Conservation (phyloP, 2,113 vertebrate species). For the Uropsilus gracilis region DNA sequence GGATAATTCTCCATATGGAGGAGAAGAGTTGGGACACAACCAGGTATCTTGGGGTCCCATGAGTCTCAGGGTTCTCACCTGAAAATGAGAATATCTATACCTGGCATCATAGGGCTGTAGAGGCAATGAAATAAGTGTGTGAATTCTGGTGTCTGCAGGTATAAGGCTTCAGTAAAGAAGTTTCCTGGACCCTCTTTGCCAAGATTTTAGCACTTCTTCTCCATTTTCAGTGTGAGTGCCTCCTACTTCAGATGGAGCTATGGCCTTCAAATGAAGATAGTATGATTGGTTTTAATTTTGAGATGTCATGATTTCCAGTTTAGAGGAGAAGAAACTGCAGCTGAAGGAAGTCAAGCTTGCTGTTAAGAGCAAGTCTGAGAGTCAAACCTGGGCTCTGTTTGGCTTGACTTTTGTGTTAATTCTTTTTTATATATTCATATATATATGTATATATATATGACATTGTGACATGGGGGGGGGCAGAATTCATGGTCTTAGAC, state of each 20-base stretch:
- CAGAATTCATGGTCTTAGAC: background rate
- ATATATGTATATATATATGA: background rate
- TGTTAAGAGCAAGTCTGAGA: background rate
- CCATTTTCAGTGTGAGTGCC: background rate
- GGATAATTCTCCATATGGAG: rapidly evolving
- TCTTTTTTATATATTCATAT: background rate
- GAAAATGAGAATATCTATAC: background rate
- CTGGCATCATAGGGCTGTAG: too few relatives aligned
- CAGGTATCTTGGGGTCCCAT: rapidly evolving
- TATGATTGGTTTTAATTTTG: background rate
- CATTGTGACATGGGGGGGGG: background rate
- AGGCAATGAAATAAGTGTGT: background rate
- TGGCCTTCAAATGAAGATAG: background rate
- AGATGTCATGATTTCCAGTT: background rate
- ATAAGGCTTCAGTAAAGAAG: background rate
- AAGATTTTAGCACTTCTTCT: background rate
- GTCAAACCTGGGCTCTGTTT: background rate
- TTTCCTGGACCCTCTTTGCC: background rate
- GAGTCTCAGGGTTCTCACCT: background rate
- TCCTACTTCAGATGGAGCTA: background rate
- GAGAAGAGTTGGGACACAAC: background rate
- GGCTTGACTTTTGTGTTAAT: background rate
- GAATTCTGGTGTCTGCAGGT: background rate
- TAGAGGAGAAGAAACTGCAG: background rate
- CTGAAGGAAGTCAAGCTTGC: background rate